Conservation (phyloP, 1,140 invertebrate genomes). For the Sarcophaga bullata region DNA sequence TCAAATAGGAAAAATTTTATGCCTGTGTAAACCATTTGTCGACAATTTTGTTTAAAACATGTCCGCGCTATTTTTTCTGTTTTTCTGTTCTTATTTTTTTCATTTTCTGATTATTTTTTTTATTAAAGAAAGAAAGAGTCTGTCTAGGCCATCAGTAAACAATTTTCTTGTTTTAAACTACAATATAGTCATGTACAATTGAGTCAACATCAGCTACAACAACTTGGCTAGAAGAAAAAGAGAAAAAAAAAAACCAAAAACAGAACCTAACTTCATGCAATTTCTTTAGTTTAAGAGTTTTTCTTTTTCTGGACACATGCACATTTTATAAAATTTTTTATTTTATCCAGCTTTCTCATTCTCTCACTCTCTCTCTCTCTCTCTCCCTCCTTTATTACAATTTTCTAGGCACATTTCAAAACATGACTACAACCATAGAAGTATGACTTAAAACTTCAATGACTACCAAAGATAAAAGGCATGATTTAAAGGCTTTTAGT, state of each 20-base stretch:
- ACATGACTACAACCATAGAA: slow-evolving; percentile 11
- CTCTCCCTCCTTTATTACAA: no score
- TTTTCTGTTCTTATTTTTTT: neutral
- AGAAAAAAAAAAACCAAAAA: neutral
- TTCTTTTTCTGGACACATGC: neutral
- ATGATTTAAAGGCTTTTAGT: neutral
- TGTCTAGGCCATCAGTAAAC: slow-evolving; percentile 23
- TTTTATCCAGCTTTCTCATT: neutral
- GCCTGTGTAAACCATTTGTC: slow-evolving; percentile 46
- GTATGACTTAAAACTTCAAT: slow-evolving; percentile 27
- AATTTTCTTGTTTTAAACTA: slow-evolving; percentile 9
- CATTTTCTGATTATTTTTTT: neutral
- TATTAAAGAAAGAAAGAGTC: neutral
- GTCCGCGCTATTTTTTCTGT: neutral
- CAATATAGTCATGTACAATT: neutral
- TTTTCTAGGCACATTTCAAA: neutral
- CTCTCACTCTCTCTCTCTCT: no score
- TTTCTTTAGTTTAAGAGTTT: slow-evolving; percentile 8
- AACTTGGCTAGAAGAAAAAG: neutral
- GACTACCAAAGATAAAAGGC: neutral
- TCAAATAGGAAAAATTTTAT: slow-evolving; percentile 43
- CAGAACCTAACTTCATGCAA: neutral
- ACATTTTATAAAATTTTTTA: neutral
- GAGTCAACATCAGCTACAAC: no score
- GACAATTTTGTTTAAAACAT: slow-evolving; percentile 45